Evolutionary conservation across 2,113 vertebrate species (phyloP).

Genomic region (Sander vitreus): DNA sequence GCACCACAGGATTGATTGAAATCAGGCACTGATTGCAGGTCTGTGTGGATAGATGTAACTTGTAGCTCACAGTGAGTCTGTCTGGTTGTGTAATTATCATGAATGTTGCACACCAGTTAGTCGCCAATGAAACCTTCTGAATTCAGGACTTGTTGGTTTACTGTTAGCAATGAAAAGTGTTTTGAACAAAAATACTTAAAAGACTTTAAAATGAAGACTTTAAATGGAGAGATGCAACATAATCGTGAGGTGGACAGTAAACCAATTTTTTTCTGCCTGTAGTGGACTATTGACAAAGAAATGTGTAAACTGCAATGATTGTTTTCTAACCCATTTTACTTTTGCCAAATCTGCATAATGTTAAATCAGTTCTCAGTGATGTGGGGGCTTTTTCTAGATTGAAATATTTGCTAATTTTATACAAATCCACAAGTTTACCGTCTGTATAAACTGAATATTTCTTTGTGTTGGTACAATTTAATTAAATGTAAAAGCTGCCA

Average conservation of each 20-base stretch:
- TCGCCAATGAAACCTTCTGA: conserved; percentile 44
- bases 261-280: conserved; percentile 35
- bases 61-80: conserved; percentile 21
- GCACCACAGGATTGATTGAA: conserved; percentile 12
- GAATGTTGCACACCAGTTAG: conserved; percentile 26
- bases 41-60: conserved; percentile 14
- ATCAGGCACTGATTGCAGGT: background rate
- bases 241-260: conserved; percentile 15
- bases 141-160: conserved; percentile 9
- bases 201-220: background rate
- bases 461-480: conserved; percentile 36
- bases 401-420: conserved; percentile 50
- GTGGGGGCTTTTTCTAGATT: conserved; percentile 14
- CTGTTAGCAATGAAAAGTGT: background rate
- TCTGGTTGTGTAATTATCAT: conserved; percentile 20
- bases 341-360: conserved; percentile 58
- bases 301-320: conserved; percentile 27
- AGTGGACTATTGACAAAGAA: conserved; percentile 37
- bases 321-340: conserved; percentile 40
- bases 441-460: conserved; percentile 40
- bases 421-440: conserved; percentile 23
- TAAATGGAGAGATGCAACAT: conserved; percentile 9
- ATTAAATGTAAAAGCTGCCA: conserved; percentile 8
- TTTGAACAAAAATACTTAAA: background rate
- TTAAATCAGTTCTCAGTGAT: conserved; percentile 29